These are phyloP conservation scores for Acanthosepion lycidas DNA, from an alignment of 2,888 invertebrate genomes.

Conservation along the genomic window DNA sequence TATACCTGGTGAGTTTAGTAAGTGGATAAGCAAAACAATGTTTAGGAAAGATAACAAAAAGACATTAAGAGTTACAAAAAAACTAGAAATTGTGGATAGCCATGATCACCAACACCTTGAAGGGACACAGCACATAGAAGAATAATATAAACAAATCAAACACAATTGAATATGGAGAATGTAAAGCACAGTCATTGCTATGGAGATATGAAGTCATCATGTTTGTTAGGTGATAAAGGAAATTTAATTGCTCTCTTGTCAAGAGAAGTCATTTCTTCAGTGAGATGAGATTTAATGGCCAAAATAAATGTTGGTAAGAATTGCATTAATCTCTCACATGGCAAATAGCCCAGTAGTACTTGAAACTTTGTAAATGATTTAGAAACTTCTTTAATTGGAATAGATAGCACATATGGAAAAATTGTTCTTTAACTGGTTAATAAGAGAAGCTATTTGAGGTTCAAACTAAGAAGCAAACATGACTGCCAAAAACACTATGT, in stretches of 20 bases:
- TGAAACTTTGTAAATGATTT: neutral
- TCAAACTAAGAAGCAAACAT: too few relatives aligned
- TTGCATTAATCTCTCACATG: neutral
- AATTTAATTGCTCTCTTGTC: neutral
- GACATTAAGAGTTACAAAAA: too few relatives aligned
- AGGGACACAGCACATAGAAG: too few relatives aligned
- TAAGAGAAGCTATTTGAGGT: neutral
- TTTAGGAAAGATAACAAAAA: too few relatives aligned
- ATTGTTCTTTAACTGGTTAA: neutral
- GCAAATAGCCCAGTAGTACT: neutral
- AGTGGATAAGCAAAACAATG: too few relatives aligned
- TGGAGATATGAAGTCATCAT: neutral
- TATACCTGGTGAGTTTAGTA: too few relatives aligned
- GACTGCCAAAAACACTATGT: too few relatives aligned
- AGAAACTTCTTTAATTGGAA: neutral
- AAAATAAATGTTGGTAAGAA: neutral
- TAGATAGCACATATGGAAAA: neutral
- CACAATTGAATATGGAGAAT: too few relatives aligned
- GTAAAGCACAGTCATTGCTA: neutral
- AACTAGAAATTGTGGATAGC: too few relatives aligned
- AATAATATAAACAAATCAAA: too few relatives aligned
- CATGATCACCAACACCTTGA: too few relatives aligned
- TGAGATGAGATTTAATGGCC: neutral
- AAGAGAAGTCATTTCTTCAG: neutral
- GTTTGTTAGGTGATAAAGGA: slow-evolving; percentile 11